Base-by-base conservation (phyloP, 2,888 invertebrate genomes). In the Muschampia plurimacula region DNA sequence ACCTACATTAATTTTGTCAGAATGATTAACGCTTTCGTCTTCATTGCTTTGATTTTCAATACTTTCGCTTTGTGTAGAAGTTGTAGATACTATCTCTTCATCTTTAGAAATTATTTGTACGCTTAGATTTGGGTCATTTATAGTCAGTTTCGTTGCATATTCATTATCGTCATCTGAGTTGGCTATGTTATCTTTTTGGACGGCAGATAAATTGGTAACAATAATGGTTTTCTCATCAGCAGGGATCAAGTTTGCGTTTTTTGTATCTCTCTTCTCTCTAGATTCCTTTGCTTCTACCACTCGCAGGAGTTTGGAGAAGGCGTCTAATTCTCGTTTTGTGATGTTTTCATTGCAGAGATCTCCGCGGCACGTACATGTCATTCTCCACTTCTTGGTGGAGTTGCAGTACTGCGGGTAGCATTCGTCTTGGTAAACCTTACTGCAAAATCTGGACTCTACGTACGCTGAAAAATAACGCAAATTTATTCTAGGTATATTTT, bases 361-460 rank as follows among this genome's bases (percentile, higher is more conserved):
- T 2, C 92, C 93, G 2, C 84, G 87, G 76, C 94, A 94, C 0
- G 94, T 90, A 74, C 94, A 94, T 1, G 88, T 90, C 87, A 93
- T 90, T 55, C 89, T 88, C 91, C 90, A 92, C 0, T 86, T 89
- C 71, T 84, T 88, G 1, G 91, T 90, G 0, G 93, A 85, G 80
- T 91, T 92, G 80, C 94, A 94, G 78, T 86, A 93, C 39, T 89
- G 76, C 2, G 89, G 84, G 77, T 92, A 93, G 81, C 93, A 94
- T 81, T 93, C 93, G 73, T 93, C 92, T 85, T 92, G 92, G 74
- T 94, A 92, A 15, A 90, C 79, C 77, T 93, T 93, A 10, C 92
- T 91, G 78, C 94, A 94, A 76, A 88, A 85, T 78, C 93, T 86
- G 39, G 93, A 93, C 75, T 92, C 93, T 6, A 83, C 77, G 79